Evolutionary conservation across 2,797 vertebrate genomes (phyloP).

Genomic region (Melanotaenia maccullochi): DNA sequence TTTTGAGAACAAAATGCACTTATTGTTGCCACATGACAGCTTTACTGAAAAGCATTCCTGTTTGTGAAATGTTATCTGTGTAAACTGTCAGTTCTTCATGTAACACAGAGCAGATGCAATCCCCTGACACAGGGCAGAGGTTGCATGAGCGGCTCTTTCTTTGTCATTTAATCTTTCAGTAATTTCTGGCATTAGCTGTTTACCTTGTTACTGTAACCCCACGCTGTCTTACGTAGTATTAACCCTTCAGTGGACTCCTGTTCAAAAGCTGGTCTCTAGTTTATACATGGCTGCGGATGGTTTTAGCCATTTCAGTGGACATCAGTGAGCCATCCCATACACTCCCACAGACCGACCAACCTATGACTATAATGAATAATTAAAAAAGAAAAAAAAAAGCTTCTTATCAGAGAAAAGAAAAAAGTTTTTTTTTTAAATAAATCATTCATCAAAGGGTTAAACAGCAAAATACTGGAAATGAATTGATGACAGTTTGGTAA

Average conservation of each 20-base stretch:
- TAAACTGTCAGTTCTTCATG: slow-evolving; percentile 1
- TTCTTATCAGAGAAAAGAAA: too few species aligned
- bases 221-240: not conserved
- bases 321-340: too few species aligned
- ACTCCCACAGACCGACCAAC: too few species aligned
- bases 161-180: slow-evolving; percentile 17
- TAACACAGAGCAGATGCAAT: slow-evolving; percentile 8
- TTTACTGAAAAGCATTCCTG: slow-evolving; percentile 6
- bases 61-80: slow-evolving; percentile 7
- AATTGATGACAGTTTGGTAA: not conserved
- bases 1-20: slow-evolving; percentile 10
- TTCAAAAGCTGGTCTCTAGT: too few species aligned
- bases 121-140: not conserved
- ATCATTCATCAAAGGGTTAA: too few species aligned
- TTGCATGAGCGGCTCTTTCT: not conserved
- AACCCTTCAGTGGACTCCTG: too few species aligned
- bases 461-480: fast-evolving
- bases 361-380: too few species aligned
- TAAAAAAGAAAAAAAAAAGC: too few species aligned
- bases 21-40: not conserved
- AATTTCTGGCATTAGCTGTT: slow-evolving; percentile 20
- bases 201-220: slow-evolving; percentile 3
- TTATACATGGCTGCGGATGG: too few species aligned
- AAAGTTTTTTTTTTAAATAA: too few species aligned
- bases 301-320: too few species aligned